Conservation (phyloP, 37 sponge, comb jelly and placozoan species). For the Haliclona indistincta region DNA sequence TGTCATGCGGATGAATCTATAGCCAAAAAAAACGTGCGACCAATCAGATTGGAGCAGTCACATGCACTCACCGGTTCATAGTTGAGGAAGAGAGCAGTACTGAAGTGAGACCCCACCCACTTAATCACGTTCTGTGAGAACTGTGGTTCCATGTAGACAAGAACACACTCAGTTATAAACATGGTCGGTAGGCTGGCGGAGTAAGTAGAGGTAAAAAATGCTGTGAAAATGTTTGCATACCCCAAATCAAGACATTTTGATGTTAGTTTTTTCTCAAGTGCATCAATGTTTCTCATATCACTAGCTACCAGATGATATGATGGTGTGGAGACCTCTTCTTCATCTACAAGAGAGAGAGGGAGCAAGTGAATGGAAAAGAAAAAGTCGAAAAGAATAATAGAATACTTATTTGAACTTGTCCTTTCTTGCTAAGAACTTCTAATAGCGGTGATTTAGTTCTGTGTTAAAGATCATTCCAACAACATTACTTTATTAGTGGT, state of each 20-base stretch:
- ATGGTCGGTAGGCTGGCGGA: slow-evolving; percentile 74
- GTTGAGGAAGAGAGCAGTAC: slow-evolving; percentile 65
- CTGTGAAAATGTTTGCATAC: slow-evolving; percentile 2
- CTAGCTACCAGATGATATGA: slow-evolving; percentile 63
- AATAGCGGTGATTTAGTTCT: too few relatives aligned
- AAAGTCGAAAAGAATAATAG: background rate
- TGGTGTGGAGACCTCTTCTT: too few relatives aligned
- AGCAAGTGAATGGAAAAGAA: too few relatives aligned
- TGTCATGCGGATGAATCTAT: slow-evolving; percentile 54
- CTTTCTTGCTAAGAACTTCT: too few relatives aligned
- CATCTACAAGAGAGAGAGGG: slow-evolving; percentile 7
- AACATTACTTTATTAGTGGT: background rate
- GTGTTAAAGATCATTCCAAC: too few relatives aligned
- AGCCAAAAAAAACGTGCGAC: background rate
- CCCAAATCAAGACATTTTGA: slow-evolving; percentile 40
- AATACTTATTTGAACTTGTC: too few relatives aligned
- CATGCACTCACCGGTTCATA: slow-evolving; percentile 79
- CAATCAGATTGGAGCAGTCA: background rate
- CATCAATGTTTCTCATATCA: slow-evolving; percentile 59
- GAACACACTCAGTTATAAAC: slow-evolving; percentile 84
- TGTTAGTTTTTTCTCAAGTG: slow-evolving; percentile 40
- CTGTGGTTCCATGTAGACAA: slow-evolving; percentile 77
- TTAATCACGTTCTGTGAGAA: slow-evolving; percentile 48
- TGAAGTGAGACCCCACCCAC: slow-evolving; percentile 69
- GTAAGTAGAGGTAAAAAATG: background rate